These are phyloP conservation scores for Capreolus pygargus DNA, from an alignment of 2,113 vertebrate genomes.

Conservation along the genomic window DNA sequence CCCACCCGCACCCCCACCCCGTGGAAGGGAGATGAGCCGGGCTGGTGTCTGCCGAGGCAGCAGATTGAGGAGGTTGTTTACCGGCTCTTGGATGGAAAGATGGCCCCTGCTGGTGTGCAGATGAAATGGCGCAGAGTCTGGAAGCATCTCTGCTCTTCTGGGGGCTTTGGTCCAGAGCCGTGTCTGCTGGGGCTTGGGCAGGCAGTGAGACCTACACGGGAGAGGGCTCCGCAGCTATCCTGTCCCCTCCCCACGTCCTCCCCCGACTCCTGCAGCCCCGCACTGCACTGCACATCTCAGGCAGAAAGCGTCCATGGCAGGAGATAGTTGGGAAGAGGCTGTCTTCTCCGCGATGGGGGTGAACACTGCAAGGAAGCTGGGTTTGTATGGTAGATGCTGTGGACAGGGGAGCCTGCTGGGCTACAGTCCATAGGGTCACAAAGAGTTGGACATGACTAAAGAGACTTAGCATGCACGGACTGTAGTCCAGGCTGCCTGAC, in stretches of 20 bases:
- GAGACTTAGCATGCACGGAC: not conserved
- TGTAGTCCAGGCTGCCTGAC: not conserved
- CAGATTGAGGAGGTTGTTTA: not conserved
- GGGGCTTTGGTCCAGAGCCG: not conserved
- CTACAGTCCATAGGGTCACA: not conserved
- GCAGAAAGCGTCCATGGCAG: not conserved
- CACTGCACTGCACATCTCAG: fast-evolving
- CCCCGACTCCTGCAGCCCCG: not conserved
- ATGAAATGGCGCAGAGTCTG: not conserved
- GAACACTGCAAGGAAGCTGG: fast-evolving
- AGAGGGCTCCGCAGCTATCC: not conserved
- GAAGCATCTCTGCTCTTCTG: not conserved
- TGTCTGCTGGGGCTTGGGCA: not conserved
- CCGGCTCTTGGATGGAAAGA: not conserved
- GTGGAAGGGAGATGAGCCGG: not conserved
- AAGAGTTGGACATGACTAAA: not conserved
- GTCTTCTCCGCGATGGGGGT: not conserved
- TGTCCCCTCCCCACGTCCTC: fast-evolving
- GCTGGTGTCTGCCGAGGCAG: not conserved
- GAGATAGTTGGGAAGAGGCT: not conserved
- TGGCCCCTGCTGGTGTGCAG: not conserved
- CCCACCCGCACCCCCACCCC: not conserved
- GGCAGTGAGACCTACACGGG: not conserved
- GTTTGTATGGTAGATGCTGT: fast-evolving
- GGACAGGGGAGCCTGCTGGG: not conserved